These are phyloP conservation scores for Melanchra persicariae DNA, from an alignment of 2,888 invertebrate genomes.

Conservation along the genomic window DNA sequence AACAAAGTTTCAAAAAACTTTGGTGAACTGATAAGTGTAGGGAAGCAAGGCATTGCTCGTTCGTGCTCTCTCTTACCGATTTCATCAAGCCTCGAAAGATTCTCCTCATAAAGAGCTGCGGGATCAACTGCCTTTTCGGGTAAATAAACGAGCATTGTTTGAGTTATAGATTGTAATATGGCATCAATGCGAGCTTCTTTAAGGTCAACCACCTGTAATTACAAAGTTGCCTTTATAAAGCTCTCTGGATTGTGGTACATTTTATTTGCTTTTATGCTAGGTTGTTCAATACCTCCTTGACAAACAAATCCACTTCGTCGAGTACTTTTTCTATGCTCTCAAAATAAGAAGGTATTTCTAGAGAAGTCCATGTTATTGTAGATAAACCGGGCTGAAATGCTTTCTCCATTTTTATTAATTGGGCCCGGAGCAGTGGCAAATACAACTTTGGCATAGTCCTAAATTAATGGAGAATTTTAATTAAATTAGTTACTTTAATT, in stretches of 20 bases:
- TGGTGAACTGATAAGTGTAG: too few relatives aligned
- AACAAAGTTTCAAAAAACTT: background rate
- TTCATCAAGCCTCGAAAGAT: slow-evolving; percentile 89
- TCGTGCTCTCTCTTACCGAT: slow-evolving; percentile 78
- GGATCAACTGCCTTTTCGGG: slow-evolving; percentile 92
- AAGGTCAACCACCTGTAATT: slow-evolving; percentile 92
- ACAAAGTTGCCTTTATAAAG: background rate
- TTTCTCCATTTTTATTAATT: slow-evolving; percentile 92
- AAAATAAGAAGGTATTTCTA: slow-evolving; percentile 93
- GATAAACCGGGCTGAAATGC: slow-evolving; percentile 94
- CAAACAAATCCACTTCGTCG: slow-evolving; percentile 92
- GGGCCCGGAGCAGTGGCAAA: slow-evolving; percentile 92
- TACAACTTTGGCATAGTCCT: slow-evolving; percentile 93
- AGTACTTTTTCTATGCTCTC: slow-evolving; percentile 90
- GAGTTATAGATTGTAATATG: slow-evolving; percentile 92
- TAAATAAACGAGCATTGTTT: slow-evolving; percentile 91
- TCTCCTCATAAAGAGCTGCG: slow-evolving; percentile 91
- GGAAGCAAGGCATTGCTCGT: background rate
- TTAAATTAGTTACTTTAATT: background rate
- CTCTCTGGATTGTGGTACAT: background rate
- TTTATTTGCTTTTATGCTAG: background rate
- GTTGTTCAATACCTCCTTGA: slow-evolving; percentile 90
- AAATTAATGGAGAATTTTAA: slow-evolving; percentile 40
- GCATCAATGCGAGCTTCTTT: slow-evolving; percentile 94
- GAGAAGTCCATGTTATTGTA: slow-evolving; percentile 95